Evolutionary conservation across 2,113 vertebrate species (phyloP).

Genomic region (Laticauda colubrina): DNA sequence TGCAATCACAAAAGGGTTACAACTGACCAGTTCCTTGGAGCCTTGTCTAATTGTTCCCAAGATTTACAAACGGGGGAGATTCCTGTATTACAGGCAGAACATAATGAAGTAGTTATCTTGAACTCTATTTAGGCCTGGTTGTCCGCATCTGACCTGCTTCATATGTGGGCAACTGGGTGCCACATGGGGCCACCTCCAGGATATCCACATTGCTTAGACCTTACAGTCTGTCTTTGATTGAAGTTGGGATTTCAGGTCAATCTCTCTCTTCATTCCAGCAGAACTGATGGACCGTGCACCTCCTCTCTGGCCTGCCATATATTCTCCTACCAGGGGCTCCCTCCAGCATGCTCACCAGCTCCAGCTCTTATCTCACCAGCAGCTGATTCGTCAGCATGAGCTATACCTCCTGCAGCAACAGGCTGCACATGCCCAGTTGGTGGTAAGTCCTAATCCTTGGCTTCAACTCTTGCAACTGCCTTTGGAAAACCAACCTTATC

Average conservation of each 20-base stretch:
- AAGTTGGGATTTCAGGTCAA: not conserved
- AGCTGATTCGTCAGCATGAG: constrained; percentile 93
- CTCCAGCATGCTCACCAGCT: constrained; percentile 96
- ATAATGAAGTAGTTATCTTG: too few relatives aligned
- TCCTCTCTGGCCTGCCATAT: constrained; percentile 89
- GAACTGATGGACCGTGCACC: constrained; percentile 90
- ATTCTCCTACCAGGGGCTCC: constrained; percentile 80
- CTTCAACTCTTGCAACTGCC: not conserved
- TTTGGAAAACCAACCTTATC: not conserved
- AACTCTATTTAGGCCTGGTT: too few relatives aligned
- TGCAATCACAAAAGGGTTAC: not conserved
- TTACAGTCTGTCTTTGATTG: not conserved
- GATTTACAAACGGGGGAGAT: too few relatives aligned
- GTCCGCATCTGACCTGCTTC: too few relatives aligned
- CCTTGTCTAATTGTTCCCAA: not conserved
- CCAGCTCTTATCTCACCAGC: constrained; percentile 96
- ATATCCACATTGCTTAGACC: not conserved
- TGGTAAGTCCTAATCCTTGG: constrained; percentile 64
- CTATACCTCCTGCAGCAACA: constrained; percentile 96
- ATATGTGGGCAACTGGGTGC: not conserved
- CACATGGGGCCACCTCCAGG: not conserved
- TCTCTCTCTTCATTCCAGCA: constrained; percentile 63
- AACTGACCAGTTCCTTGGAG: not conserved
- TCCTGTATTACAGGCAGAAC: too few relatives aligned
- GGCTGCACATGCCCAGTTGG: constrained; percentile 88